phyloP scores from a whole-genome alignment of 1,140 invertebrate species.

The Mizuhopecten yessoensis region DNA sequence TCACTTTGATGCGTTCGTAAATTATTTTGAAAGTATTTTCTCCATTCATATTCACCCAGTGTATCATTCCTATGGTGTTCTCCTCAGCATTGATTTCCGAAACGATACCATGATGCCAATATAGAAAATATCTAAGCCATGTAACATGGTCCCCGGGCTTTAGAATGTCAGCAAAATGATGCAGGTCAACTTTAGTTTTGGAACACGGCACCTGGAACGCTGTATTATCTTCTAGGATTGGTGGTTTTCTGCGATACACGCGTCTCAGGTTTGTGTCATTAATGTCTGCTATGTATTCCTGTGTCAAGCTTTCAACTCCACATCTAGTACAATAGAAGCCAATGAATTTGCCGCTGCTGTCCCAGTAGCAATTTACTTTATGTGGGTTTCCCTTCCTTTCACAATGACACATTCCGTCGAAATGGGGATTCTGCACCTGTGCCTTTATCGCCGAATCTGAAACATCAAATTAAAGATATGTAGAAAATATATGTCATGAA shows the following conservation, averaged over 20 bases:
- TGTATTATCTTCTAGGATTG: neutral
- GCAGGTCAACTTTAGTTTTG: no score
- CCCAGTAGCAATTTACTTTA: neutral
- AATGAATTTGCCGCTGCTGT: neutral
- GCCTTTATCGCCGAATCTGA: neutral
- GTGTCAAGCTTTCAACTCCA: neutral
- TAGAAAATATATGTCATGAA: no score
- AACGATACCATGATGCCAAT: slow-evolving; percentile 53
- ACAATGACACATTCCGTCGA: neutral
- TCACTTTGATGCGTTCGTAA: neutral
- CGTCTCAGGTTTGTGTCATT: neutral
- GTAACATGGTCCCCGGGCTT: slow-evolving; percentile 45
- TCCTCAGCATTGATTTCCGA: neutral
- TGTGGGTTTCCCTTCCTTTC: neutral
- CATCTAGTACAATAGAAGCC: neutral
- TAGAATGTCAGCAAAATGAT: neutral
- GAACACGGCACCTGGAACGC: neutral
- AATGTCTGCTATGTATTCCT: neutral
- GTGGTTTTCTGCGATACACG: neutral
- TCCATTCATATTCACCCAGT: slow-evolving; percentile 2
- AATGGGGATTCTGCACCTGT: neutral
- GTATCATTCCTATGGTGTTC: slow-evolving; percentile 13
- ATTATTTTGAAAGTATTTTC: neutral
- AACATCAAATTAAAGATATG: neutral
- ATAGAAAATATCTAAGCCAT: neutral